Evolutionary conservation across 2,888 invertebrate genomes (phyloP).

Genomic region (Eupithecia tripunctaria): DNA sequence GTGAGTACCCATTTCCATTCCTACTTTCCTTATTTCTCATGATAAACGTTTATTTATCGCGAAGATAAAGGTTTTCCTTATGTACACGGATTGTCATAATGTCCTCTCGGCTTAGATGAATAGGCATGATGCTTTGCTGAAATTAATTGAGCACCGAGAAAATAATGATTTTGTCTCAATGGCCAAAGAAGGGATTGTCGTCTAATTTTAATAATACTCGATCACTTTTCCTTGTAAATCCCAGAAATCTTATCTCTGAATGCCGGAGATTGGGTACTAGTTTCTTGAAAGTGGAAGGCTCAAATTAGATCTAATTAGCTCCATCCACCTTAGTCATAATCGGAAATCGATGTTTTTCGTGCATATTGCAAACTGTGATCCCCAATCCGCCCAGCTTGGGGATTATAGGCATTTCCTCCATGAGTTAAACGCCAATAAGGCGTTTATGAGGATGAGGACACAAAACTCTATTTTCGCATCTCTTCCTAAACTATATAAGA

Average conservation of each 20-base stretch:
- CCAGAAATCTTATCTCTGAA: too few species aligned
- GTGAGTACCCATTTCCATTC: conserved; percentile 1
- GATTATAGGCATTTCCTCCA: too few species aligned
- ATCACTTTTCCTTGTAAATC: not conserved
- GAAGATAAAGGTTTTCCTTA: conserved; percentile 8
- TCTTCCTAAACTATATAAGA: too few species aligned
- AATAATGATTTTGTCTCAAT: not conserved
- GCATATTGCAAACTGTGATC: too few species aligned
- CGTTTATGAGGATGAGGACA: too few species aligned
- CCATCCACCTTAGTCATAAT: too few species aligned
- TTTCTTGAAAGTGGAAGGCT: not conserved
- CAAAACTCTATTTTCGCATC: too few species aligned
- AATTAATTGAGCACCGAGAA: not conserved
- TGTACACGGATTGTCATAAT: conserved; percentile 6
- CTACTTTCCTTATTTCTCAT: not conserved
- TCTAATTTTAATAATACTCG: not conserved
- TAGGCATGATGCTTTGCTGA: not conserved
- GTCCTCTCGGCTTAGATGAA: conserved; percentile 7
- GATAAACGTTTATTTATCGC: conserved; percentile 11
- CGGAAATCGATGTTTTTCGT: too few species aligned
- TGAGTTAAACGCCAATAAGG: too few species aligned
- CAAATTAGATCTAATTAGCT: too few species aligned
- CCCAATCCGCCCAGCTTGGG: too few species aligned
- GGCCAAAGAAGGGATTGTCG: not conserved
- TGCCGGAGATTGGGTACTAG: not conserved